Evolutionary conservation across 2,888 invertebrate genomes (phyloP).

Genomic region (Meloe dianella): DNA sequence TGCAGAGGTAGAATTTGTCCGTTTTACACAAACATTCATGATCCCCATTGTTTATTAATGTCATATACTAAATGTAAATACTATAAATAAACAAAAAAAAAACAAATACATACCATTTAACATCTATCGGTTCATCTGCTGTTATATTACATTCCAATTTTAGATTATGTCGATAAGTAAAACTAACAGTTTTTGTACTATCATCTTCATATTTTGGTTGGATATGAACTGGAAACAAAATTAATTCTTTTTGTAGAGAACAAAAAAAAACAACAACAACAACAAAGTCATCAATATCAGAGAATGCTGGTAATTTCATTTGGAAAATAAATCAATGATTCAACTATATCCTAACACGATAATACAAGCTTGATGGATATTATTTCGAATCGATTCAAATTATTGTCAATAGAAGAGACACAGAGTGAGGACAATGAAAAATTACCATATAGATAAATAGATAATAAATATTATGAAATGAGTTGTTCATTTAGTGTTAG

Average conservation of each 20-base stretch:
- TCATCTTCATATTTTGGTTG: conserved; percentile 34
- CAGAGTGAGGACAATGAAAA: no score
- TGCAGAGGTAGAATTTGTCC: no score
- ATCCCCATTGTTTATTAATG: no score
- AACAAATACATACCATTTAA: conserved; percentile 42
- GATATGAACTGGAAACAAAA: conserved; percentile 35
- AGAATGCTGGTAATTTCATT: no score
- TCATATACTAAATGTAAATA: neutral
- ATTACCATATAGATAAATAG: no score
- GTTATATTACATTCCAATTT: conserved; percentile 45
- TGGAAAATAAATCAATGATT: no score
- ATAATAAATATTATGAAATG: neutral
- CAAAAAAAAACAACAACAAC: conserved; percentile 16
- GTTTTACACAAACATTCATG: no score
- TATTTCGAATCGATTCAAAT: no score
- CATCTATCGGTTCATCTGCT: conserved; percentile 32
- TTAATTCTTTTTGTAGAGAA: conserved; percentile 17
- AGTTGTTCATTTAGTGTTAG: neutral
- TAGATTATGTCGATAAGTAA: conserved; percentile 36
- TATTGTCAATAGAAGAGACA: no score
- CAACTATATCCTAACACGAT: no score
- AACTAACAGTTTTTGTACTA: conserved; percentile 31
- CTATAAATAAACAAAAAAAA: neutral
- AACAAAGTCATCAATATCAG: neutral
- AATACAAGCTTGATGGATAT: no score